These are phyloP conservation scores for Eciton burchellii DNA, from an alignment of 1,140 invertebrate species.

Conservation along the genomic window DNA sequence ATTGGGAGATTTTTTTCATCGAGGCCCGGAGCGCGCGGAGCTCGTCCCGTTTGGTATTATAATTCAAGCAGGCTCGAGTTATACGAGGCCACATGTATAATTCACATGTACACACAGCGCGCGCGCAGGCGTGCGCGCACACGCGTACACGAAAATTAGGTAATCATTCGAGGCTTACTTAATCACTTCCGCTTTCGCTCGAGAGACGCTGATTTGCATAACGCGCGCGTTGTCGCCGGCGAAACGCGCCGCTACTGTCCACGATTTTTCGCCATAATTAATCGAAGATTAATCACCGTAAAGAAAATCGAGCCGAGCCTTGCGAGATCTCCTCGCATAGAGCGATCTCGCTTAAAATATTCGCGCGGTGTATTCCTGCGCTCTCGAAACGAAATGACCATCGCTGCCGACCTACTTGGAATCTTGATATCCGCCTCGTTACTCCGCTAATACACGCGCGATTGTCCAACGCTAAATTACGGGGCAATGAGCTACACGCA, in stretches of 20 bases:
- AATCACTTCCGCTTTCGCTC: slow-evolving; percentile 1
- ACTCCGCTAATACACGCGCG: too few relatives aligned
- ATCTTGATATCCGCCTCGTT: too few relatives aligned
- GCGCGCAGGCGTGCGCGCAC: too few relatives aligned
- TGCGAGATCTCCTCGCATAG: neutral
- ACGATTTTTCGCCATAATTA: neutral
- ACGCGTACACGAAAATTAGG: neutral
- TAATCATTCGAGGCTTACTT: neutral
- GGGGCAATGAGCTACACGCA: neutral
- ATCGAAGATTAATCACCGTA: neutral
- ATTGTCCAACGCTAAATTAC: too few relatives aligned
- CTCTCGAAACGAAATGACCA: neutral
- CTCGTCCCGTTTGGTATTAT: neutral
- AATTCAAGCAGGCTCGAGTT: neutral
- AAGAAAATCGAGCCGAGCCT: neutral
- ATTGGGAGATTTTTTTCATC: neutral
- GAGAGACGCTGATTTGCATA: neutral
- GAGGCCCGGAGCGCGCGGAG: too few relatives aligned
- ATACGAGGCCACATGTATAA: neutral
- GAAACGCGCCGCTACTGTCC: neutral
- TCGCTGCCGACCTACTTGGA: neutral
- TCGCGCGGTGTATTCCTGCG: too few relatives aligned
- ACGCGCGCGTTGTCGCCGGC: neutral
- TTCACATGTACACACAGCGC: too few relatives aligned
- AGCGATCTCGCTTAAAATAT: neutral